phyloP scores from a whole-genome alignment of 2,113 vertebrate genomes.

The Bucco capensis region DNA sequence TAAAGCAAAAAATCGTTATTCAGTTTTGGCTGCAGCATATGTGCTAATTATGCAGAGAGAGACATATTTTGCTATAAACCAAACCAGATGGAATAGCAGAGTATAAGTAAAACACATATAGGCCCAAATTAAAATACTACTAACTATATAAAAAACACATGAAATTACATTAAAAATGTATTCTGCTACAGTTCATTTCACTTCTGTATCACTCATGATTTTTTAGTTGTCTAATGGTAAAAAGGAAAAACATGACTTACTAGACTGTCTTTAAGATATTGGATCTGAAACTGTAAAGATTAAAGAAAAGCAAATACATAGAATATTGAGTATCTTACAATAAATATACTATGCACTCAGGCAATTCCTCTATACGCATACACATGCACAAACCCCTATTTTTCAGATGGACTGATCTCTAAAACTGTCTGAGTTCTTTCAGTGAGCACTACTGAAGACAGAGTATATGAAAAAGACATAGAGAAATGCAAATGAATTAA shows the following conservation, averaged over 20 bases:
- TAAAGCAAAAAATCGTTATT: not conserved
- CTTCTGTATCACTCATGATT: fast-evolving
- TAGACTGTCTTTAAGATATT: not conserved
- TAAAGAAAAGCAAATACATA: not conserved
- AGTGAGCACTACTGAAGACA: not conserved
- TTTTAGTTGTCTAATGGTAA: not conserved
- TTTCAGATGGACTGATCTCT: not conserved
- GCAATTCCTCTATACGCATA: not conserved
- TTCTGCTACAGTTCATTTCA: not conserved
- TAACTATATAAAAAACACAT: not conserved
- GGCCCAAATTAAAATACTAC: not conserved
- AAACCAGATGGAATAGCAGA: not conserved
- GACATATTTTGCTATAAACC: not conserved
- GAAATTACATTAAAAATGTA: not conserved
- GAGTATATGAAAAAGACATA: not conserved
- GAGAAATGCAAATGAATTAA: not conserved
- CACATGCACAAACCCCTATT: not conserved
- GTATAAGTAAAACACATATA: not conserved
- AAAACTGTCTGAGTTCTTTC: not conserved
- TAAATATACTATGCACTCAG: not conserved
- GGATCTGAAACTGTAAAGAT: not conserved
- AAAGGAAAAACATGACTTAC: not conserved
- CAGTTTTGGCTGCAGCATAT: not conserved
- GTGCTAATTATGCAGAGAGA: not conserved
- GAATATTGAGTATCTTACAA: not conserved